Evolutionary conservation across 2,113 vertebrate species (phyloP).

Genomic region (Zapornia atra): DNA sequence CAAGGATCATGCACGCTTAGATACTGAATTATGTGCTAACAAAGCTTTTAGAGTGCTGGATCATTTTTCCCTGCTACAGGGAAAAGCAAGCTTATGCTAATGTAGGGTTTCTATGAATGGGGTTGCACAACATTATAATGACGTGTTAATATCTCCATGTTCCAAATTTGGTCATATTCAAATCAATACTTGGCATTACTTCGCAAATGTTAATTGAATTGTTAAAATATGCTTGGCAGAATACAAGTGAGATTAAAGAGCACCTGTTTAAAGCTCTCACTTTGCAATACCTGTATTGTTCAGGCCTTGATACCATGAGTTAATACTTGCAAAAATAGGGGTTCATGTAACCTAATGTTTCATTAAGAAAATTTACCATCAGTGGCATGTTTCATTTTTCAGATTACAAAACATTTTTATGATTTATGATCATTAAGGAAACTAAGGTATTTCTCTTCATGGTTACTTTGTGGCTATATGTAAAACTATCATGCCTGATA

Average conservation of each 20-base stretch:
- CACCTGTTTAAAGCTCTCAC: background rate
- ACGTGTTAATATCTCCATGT: background rate
- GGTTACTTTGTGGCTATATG: background rate
- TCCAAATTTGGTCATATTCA: slow-evolving; percentile 1
- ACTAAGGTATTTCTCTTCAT: background rate
- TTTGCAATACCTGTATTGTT: background rate
- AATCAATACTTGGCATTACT: slow-evolving; percentile 16
- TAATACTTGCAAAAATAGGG: background rate
- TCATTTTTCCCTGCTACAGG: background rate
- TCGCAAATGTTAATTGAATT: slow-evolving; percentile 18
- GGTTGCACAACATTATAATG: background rate
- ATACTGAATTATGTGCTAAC: background rate
- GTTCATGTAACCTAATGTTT: background rate
- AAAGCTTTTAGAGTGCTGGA: background rate
- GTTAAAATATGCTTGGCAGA: background rate
- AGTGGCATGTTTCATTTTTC: background rate
- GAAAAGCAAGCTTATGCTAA: background rate
- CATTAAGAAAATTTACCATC: background rate
- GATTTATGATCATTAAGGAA: background rate
- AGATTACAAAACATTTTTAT: background rate
- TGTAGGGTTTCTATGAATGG: background rate
- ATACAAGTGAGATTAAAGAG: slow-evolving; percentile 3
- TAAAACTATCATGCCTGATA: background rate
- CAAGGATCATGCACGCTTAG: background rate
- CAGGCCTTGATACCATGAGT: background rate